A percentile compares a stretch with the other conserved stretches of the same genome.
phyloP scores from a whole-genome alignment of 1,140 invertebrate species.

The Cyclina sinensis region DNA sequence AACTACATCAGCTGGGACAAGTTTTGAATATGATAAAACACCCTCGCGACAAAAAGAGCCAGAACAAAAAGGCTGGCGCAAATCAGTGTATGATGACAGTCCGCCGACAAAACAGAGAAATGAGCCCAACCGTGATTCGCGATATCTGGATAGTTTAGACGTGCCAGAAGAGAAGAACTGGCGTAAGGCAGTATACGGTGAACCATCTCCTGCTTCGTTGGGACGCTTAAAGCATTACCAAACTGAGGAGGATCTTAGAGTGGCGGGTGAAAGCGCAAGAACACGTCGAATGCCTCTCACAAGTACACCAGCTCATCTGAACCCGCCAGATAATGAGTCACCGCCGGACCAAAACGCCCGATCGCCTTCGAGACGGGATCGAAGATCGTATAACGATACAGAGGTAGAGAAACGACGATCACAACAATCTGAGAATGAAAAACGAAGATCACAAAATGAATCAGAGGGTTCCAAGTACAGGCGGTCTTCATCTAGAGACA shows the following conservation, averaged over 20 bases:
- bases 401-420: slow-evolving; percentile 67
- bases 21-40: slow-evolving; percentile 47
- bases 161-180: slow-evolving; percentile 80
- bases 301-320: slow-evolving; percentile 76
- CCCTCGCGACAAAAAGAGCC: neutral
- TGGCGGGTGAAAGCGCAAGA: slow-evolving; percentile 68
- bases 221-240: slow-evolving; percentile 44
- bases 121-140: slow-evolving; percentile 42
- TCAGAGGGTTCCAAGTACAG: slow-evolving; percentile 65
- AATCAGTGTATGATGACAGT: slow-evolving; percentile 66
- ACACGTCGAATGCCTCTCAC: slow-evolving; percentile 71
- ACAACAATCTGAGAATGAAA: slow-evolving; percentile 70
- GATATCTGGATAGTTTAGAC: slow-evolving; percentile 66
- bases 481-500: slow-evolving; percentile 81
- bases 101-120: slow-evolving; percentile 39
- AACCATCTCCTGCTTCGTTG: slow-evolving; percentile 66
- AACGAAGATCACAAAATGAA: slow-evolving; percentile 66
- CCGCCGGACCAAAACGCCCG: slow-evolving; percentile 49
- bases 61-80: slow-evolving; percentile 62
- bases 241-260: slow-evolving; percentile 65
- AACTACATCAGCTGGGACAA: slow-evolving; percentile 29
- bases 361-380: slow-evolving; percentile 54
- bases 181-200: slow-evolving; percentile 84
- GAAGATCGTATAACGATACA: slow-evolving; percentile 46
- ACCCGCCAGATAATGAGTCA: slow-evolving; percentile 30